Evolutionary conservation across 1,140 invertebrate genomes (phyloP).

Genomic region (Onthophagus taurus): DNA sequence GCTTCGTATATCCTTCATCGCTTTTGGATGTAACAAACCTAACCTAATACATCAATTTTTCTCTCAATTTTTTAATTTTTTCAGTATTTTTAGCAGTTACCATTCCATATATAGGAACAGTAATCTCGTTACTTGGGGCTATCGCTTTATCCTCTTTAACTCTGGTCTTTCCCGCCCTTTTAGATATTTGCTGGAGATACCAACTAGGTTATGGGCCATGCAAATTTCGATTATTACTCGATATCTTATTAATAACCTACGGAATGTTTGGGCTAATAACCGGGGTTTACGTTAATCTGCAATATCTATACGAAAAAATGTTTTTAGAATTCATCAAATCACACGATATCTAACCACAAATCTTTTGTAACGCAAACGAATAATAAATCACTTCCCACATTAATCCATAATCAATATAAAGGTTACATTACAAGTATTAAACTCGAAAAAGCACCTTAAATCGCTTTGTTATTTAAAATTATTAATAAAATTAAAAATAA

Average conservation of each 20-base stretch:
- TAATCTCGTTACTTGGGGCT: constrained; percentile 6
- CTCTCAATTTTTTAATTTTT: neutral
- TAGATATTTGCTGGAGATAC: constrained; percentile 6
- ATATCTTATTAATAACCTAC: constrained; percentile 7
- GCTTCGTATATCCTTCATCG: neutral
- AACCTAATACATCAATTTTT: neutral
- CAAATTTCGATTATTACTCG: neutral
- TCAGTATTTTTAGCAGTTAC: constrained; percentile 9
- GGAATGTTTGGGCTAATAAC: constrained; percentile 6
- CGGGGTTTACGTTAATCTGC: neutral
- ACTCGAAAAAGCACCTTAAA: no score
- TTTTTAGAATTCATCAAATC: no score
- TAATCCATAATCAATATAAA: no score
- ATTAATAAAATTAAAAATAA: no score
- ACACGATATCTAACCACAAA: no score
- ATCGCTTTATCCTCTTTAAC: constrained; percentile 1
- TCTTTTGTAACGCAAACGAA: no score
- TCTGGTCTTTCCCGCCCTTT: neutral
- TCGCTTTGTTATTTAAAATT: no score
- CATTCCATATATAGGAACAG: neutral
- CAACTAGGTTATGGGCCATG: neutral
- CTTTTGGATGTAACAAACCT: neutral
- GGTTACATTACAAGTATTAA: no score
- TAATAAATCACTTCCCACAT: no score
- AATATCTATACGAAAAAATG: no score